A percentile compares a stretch with the other conserved stretches of the same genome.
Conservation (phyloP, 2,888 invertebrate genomes). For the Monoplex corrugatus region DNA sequence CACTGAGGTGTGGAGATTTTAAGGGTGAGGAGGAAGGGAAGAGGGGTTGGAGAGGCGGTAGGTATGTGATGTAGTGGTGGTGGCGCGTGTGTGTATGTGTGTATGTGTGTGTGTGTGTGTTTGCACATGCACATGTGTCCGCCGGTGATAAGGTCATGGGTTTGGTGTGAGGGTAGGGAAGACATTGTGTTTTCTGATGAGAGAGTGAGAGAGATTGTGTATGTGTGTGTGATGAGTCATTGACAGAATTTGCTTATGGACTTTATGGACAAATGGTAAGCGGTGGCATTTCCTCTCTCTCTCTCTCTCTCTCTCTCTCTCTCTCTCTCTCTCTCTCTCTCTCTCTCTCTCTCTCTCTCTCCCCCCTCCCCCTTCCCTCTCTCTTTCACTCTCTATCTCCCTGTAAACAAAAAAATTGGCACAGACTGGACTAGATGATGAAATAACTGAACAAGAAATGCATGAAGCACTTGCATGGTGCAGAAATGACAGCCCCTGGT, state of each 20-base stretch:
- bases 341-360: slow-evolving; percentile 29
- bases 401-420: too few species aligned
- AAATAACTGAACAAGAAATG: too few species aligned
- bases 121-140: too few species aligned
- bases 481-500: too few species aligned
- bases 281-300: neutral
- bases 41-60: neutral
- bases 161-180: neutral
- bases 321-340: neutral
- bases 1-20: slow-evolving; percentile 12
- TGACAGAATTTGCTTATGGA: neutral
- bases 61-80: neutral
- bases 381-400: too few species aligned
- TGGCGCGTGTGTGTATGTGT: neutral
- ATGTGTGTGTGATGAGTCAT: neutral
- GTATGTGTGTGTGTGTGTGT: neutral
- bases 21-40: neutral
- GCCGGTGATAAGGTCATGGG: too few species aligned
- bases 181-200: neutral
- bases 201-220: neutral
- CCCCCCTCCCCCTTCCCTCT: neutral
- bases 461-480: too few species aligned
- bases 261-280: neutral
- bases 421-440: too few species aligned
- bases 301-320: neutral